phyloP scores from a whole-genome alignment of 1,140 invertebrate genomes.

The Rhagoletis pomonella region DNA sequence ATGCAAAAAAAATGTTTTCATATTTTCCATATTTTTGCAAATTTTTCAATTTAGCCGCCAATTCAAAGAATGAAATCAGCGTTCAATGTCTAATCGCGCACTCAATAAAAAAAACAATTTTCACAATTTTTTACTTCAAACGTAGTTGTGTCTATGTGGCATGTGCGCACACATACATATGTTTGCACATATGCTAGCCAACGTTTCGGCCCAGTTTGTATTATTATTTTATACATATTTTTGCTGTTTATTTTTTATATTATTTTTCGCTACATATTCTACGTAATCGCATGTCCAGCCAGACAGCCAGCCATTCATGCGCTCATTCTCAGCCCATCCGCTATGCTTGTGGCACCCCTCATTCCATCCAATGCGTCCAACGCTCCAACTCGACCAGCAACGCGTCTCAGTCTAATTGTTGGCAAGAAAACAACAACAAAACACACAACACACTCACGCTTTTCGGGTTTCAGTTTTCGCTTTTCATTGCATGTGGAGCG shows the following conservation, averaged over 20 bases:
- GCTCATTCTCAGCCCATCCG: constrained; percentile 13
- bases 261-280: neutral
- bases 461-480: constrained; percentile 41
- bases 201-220: neutral
- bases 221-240: neutral
- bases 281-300: constrained; percentile 38
- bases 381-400: neutral
- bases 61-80: constrained; percentile 20
- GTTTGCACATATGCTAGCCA: neutral
- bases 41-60: neutral
- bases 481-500: constrained; percentile 25
- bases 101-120: neutral
- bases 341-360: neutral
- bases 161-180: neutral
- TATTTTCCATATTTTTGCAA: neutral
- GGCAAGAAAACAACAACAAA: neutral
- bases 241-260: neutral
- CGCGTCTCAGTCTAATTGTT: constrained; percentile 39
- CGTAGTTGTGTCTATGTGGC: too few relatives aligned
- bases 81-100: constrained; percentile 8
- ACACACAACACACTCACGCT: neutral
- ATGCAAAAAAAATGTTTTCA: constrained; percentile 18
- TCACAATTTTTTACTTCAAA: neutral
- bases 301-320: constrained; percentile 24
- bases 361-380: neutral